A percentile compares a stretch with the other conserved stretches of the same genome.
Evolutionary conservation across 2,797 vertebrate genomes (phyloP).

Genomic region (Brotula barbata): DNA sequence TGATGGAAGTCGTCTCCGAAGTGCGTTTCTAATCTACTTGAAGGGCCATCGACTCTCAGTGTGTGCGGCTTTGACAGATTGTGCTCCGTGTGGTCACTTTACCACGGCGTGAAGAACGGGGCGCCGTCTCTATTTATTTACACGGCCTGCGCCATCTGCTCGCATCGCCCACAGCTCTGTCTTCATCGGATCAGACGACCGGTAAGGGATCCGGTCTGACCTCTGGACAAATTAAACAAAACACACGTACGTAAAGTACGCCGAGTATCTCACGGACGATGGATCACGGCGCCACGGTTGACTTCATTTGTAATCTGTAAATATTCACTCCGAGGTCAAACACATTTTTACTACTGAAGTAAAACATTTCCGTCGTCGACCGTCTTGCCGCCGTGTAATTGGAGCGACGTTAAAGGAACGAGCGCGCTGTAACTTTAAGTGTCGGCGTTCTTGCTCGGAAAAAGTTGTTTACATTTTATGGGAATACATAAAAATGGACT

Average conservation of each 20-base stretch:
- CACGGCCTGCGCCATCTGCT: neutral
- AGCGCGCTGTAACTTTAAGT: conserved; percentile 33
- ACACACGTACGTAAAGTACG: too few relatives aligned
- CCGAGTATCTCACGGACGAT: too few relatives aligned
- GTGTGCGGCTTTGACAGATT: conserved; percentile 11
- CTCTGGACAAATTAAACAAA: neutral
- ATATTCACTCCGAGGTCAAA: conserved; percentile 6
- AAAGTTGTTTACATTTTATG: conserved; percentile 18
- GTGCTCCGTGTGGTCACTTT: neutral
- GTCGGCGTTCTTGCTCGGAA: conserved; percentile 28
- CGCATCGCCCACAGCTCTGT: neutral
- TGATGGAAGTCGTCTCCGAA: neutral
- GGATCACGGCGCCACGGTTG: too few relatives aligned
- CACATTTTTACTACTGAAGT: conserved; percentile 16
- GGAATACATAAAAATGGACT: conserved; percentile 12
- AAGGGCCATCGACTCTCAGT: neutral
- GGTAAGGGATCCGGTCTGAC: neutral
- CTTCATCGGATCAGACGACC: neutral
- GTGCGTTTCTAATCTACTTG: neutral
- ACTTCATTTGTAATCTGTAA: too few relatives aligned
- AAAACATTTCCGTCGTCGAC: conserved; percentile 17
- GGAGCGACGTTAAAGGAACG: conserved; percentile 41
- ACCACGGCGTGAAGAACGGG: neutral
- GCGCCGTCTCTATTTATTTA: conserved; percentile 3
- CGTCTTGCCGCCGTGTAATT: conserved; percentile 47